phyloP scores from a whole-genome alignment of 2,797 vertebrate species.

The Tiaroga cobitis region DNA sequence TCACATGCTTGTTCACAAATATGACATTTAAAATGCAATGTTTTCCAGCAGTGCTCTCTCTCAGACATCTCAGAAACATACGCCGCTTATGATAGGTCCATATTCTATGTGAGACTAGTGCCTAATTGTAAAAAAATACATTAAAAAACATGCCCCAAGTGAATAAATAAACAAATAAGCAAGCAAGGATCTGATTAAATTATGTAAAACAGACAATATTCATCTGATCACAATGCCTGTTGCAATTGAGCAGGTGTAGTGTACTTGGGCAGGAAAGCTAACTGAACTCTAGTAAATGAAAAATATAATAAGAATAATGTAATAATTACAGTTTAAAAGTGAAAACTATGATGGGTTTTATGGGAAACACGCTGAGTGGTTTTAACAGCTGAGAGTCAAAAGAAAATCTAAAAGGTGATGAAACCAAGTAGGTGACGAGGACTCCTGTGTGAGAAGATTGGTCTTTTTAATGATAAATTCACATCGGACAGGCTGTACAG shows the following conservation, averaged over 20 bases:
- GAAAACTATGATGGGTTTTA: neutral
- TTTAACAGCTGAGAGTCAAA: neutral
- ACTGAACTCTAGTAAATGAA: neutral
- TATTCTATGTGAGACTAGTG: neutral
- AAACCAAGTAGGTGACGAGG: neutral
- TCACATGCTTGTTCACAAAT: neutral
- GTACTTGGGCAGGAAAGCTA: neutral
- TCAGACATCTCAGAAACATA: neutral
- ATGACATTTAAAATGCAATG: neutral
- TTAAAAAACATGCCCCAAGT: neutral
- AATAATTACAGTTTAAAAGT: neutral
- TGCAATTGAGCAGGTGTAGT: neutral
- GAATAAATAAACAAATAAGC: neutral
- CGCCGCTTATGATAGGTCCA: neutral
- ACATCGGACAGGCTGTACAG: neutral
- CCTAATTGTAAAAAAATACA: neutral
- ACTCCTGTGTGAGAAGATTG: neutral
- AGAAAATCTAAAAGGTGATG: neutral
- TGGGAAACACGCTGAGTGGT: neutral
- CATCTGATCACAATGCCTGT: neutral
- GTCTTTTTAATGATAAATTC: neutral
- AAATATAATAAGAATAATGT: neutral
- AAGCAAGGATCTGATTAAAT: neutral
- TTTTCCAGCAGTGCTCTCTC: neutral
- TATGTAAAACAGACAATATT: neutral